Base-by-base conservation (phyloP, 2,888 invertebrate species). In the Muscina levida region DNA sequence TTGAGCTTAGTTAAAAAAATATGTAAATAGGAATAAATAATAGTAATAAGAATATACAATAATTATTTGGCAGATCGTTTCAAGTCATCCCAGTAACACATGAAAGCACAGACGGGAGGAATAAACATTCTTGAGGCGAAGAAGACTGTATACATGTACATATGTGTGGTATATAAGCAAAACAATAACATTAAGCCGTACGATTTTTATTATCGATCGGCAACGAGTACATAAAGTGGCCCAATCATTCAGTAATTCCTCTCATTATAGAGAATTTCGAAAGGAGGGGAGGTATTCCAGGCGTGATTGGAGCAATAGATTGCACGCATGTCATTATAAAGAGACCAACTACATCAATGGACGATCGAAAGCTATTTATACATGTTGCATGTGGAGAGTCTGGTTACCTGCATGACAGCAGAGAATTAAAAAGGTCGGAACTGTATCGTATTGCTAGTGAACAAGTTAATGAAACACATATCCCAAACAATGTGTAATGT, bases 241-340 rank as follows among this genome's bases (percentile, higher is more conserved):
- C 83, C n/a, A 8, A 31, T 5, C 31, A 31, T 8, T 31, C 31
- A 5, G 31, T 5, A 31, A 31, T 31, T 31, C 4, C 31, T 5
- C 3, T 3, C 3, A 31, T 31, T 8, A 5, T 31, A 5, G 31
- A 31, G 31, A n/a, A n/a, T n/a, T n/a, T n/a, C n/a, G n/a, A n/a
- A n/a, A n/a, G n/a, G n/a, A 8, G 4, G 31, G 8, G 4, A 31
- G 31, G 31, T 5, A 8, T 31, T 8, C 31, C 31, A 5, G 31
- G 8, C 8, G 31, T 31, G 4, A 31, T 31, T 5, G 31, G 31
- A 5, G 31, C 31, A 31, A 31, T 31, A 39, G 85, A 82, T 37
- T 77, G 84, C 22, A 79, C 74, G 2, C 84, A 85, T 67, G 84
- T 86, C 4, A 66, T 44, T 6, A 86, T 86, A 6, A 83, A 78